These are phyloP conservation scores for Sebastes jordani DNA, from an alignment of 2,797 vertebrate genomes.

Conservation along the genomic window DNA sequence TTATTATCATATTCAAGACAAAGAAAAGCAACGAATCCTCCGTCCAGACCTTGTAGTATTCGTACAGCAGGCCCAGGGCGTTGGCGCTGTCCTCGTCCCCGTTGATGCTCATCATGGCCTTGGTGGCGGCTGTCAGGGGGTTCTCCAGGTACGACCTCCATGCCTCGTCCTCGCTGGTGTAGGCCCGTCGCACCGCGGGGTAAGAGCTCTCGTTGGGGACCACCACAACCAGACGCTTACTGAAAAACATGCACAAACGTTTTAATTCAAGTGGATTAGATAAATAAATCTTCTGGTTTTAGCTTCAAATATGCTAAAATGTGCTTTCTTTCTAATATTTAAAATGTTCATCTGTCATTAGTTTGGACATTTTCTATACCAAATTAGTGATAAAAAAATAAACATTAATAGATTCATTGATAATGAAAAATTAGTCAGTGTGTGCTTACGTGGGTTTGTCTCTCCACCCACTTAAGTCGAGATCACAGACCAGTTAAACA, in stretches of 20 bases:
- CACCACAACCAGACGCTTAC: conserved; percentile 96
- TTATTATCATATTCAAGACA: neutral
- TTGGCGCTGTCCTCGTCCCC: conserved; percentile 98
- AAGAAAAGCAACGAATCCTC: neutral
- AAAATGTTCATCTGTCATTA: neutral
- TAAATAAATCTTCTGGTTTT: neutral
- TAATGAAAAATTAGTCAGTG: neutral
- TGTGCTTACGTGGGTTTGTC: conserved; percentile 18
- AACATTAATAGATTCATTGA: neutral
- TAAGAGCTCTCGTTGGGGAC: conserved; percentile 91
- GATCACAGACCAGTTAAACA: conserved; percentile 72
- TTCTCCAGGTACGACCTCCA: conserved; percentile 98
- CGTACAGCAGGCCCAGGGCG: conserved; percentile 94
- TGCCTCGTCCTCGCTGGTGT: conserved; percentile 97
- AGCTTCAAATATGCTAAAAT: neutral
- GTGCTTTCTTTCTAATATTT: neutral
- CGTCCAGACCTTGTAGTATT: conserved; percentile 95
- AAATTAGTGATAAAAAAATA: neutral
- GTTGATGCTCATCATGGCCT: conserved; percentile 99
- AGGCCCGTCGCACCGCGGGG: conserved; percentile 87
- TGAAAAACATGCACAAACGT: conserved; percentile 69
- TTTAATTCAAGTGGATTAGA: neutral
- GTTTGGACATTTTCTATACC: neutral
- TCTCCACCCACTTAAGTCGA: conserved; percentile 57
- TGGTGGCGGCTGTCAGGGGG: conserved; percentile 96